Conservation (phyloP, 2,113 vertebrate species). For the Indri indri region DNA sequence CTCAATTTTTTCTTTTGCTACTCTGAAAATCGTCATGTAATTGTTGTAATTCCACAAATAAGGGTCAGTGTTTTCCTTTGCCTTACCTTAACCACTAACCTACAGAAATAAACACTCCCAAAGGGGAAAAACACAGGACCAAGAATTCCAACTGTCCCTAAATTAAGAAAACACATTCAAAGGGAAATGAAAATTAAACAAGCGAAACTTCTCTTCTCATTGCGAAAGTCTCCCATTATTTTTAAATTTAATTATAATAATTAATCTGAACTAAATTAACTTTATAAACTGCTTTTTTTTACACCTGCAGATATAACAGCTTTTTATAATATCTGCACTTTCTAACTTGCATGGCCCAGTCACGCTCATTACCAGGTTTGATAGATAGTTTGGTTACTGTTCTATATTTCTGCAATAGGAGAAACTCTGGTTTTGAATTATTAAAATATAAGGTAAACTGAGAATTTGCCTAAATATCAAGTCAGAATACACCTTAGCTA, state of each 20-base stretch:
- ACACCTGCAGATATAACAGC: not conserved
- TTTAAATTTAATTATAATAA: not conserved
- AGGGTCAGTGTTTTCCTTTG: not conserved
- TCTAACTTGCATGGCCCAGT: not conserved
- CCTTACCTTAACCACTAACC: not conserved
- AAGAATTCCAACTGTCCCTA: not conserved
- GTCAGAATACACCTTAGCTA: constrained; percentile 9
- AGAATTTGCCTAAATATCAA: constrained; percentile 63
- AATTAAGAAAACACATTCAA: not conserved
- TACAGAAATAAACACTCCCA: not conserved
- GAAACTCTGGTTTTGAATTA: not conserved
- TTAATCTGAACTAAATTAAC: not conserved
- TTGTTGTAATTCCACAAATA: not conserved
- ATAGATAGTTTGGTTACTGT: not conserved
- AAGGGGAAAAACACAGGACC: not conserved
- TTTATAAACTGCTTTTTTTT: not conserved
- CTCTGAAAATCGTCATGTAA: not conserved
- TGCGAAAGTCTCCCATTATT: not conserved
- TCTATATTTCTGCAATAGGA: not conserved
- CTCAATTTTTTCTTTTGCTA: not conserved
- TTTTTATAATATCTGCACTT: not conserved
- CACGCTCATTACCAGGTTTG: not conserved
- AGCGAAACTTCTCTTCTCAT: not conserved
- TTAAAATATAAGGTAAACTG: not conserved
- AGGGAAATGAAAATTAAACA: constrained; percentile 15